A percentile compares a stretch with the other conserved stretches of the same genome.
Conservation (phyloP, 2,888 invertebrate genomes). For the Cryptophagus acutangulus region DNA sequence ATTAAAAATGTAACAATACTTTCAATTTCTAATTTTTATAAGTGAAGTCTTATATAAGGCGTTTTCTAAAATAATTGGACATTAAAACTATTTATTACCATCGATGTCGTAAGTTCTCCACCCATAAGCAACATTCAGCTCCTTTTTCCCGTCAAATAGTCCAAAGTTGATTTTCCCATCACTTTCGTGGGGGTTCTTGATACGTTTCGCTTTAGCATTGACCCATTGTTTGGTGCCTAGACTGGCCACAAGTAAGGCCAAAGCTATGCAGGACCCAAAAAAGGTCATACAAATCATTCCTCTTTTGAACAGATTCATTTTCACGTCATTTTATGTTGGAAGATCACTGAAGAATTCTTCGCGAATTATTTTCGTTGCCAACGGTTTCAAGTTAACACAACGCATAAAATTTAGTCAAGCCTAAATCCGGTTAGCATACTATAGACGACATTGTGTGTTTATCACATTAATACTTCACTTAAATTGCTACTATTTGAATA, state of each 20-base stretch:
- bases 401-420: constrained; percentile 16
- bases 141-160: constrained; percentile 79
- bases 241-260: constrained; percentile 74
- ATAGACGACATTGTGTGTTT: constrained; percentile 10
- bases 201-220: constrained; percentile 65
- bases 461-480: background rate
- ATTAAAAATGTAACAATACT: too few relatives aligned
- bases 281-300: constrained; percentile 79
- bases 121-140: constrained; percentile 77
- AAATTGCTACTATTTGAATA: background rate
- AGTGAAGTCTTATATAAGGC: too few relatives aligned
- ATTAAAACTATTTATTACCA: constrained; percentile 49
- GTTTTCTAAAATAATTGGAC: too few relatives aligned
- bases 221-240: constrained; percentile 82
- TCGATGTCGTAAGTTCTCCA: constrained; percentile 70
- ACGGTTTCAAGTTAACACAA: constrained; percentile 1
- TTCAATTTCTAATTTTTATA: too few relatives aligned
- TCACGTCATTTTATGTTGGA: constrained; percentile 16
- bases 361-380: background rate
- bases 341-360: background rate
- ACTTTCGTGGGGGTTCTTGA: constrained; percentile 61
- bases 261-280: constrained; percentile 70
- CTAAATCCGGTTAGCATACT: constrained; percentile 21
- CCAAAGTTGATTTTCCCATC: constrained; percentile 79
- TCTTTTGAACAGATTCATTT: constrained; percentile 67